Evolutionary conservation across 2,797 vertebrate species (phyloP), one percentile per base, ranked within the genome.

Genomic region (Sardinella longiceps): DNA sequence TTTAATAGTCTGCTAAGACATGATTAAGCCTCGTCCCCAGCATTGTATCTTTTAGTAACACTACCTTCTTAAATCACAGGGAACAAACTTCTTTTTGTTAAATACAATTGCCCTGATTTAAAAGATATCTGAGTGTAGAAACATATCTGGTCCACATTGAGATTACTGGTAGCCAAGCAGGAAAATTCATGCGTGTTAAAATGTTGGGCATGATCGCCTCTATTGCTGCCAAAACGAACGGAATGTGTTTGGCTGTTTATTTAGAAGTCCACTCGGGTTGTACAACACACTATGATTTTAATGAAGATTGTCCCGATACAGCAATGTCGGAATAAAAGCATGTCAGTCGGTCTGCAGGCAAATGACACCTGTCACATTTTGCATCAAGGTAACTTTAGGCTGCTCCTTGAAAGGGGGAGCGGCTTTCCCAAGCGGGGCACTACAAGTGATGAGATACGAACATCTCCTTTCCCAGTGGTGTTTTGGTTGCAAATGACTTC

Each of bases 31-130:
- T 33, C 56, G 77, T 43, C 14, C 37, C 30, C 10, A 85, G 46
- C 33, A 87, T 88, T 90, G 88, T 85, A 5, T 80, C 1, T 46
- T 15, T 58, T 53, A 83, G 90, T 87, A 92, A 90, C 84, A 83
- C 25, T 83, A 90, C 81, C 87, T 82, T 58, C 23, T 58, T 43
- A 77, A 80, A 84, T 86, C 63, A 88, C 84, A 83, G 2, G 3
- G 37, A 82, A 63, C 20, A 88, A 88, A 83, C 66, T 46, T 80
- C 83, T 82, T 45, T 50, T 81, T 70, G 58, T 20, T 10, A n/a
- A 23, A 15, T 33, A 80, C 80, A 70, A 84, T 53, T 51, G 80
- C 28, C 84, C 86, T 46, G n/a, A 84, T 87, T 88, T 63, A 70
- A 74, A 14, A 39, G 81, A 20, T 37, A 43, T 77, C 53, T 7